Conservation (phyloP, 2,888 invertebrate genomes). For the Tipula confusa region DNA sequence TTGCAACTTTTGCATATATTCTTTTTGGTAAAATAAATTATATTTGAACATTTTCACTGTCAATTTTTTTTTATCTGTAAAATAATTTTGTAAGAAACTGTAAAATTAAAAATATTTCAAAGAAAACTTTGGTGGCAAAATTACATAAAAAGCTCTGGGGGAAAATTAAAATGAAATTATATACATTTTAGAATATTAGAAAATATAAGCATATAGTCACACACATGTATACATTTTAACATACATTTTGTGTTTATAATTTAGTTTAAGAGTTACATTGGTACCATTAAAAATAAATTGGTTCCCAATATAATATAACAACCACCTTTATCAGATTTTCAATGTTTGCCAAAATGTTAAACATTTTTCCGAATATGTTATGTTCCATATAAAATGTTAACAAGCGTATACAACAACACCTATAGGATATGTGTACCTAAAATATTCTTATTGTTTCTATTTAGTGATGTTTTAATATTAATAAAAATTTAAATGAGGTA, state of each 20-base stretch:
- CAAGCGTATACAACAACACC: not conserved
- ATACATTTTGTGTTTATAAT: not conserved
- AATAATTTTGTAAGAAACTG: too few species aligned
- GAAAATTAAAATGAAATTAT: constrained; percentile 28
- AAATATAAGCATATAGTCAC: too few species aligned
- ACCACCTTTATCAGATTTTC: not conserved
- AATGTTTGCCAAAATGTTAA: not conserved
- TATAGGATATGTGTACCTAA: not conserved
- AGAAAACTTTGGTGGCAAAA: not conserved
- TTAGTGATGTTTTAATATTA: too few species aligned
- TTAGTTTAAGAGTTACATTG: not conserved
- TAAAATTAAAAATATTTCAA: not conserved
- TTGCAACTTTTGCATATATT: too few species aligned
- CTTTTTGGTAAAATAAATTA: too few species aligned
- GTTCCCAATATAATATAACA: not conserved
- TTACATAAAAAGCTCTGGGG: constrained; percentile 25
- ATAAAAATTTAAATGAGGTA: too few species aligned
- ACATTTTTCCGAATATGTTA: not conserved
- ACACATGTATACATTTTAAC: not conserved
- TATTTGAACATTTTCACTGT: too few species aligned
- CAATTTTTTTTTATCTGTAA: too few species aligned
- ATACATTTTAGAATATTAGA: not conserved
- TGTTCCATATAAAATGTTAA: not conserved
- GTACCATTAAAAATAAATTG: not conserved
- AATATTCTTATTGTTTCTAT: too few species aligned